Evolutionary conservation across 2,797 vertebrate genomes (phyloP).

Genomic region (Leuciscus waleckii): DNA sequence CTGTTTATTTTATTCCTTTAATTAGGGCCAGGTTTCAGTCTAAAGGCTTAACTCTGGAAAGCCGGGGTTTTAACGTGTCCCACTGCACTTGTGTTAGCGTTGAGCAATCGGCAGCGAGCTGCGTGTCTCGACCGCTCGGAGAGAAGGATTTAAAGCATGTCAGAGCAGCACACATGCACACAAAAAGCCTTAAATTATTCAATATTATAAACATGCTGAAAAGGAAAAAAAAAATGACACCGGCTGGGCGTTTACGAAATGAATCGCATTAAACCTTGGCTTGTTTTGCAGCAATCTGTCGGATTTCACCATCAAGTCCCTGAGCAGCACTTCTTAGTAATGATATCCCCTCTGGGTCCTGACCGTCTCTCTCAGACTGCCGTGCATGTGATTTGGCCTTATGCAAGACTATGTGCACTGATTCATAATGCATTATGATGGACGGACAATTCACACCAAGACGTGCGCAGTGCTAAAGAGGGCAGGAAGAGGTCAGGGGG

Average conservation of each 20-base stretch:
- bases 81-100: conserved; percentile 48
- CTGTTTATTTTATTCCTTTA: conserved; percentile 65
- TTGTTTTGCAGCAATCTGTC: conserved; percentile 26
- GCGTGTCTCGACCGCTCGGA: conserved; percentile 40
- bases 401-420: conserved; percentile 21
- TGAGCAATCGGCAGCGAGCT: conserved; percentile 17
- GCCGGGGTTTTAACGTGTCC: conserved; percentile 47
- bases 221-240: not conserved
- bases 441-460: conserved; percentile 10
- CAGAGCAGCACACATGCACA: conserved; percentile 12
- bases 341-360: conserved; percentile 28
- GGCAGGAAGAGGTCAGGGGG: not conserved
- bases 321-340: conserved; percentile 22
- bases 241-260: conserved; percentile 40
- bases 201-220: conserved; percentile 37
- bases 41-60: conserved; percentile 49
- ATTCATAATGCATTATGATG: conserved; percentile 29
- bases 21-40: conserved; percentile 53
- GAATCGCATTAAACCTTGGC: conserved; percentile 45
- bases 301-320: conserved; percentile 42
- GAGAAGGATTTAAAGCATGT: conserved; percentile 45
- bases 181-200: conserved; percentile 43
- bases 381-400: conserved; percentile 1
- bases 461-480: not conserved
- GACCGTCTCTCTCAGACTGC: conserved; percentile 28